These are phyloP conservation scores for Mormyrus proboscirostris DNA, from an alignment of 2,797 vertebrate genomes.

Conservation along the genomic window DNA sequence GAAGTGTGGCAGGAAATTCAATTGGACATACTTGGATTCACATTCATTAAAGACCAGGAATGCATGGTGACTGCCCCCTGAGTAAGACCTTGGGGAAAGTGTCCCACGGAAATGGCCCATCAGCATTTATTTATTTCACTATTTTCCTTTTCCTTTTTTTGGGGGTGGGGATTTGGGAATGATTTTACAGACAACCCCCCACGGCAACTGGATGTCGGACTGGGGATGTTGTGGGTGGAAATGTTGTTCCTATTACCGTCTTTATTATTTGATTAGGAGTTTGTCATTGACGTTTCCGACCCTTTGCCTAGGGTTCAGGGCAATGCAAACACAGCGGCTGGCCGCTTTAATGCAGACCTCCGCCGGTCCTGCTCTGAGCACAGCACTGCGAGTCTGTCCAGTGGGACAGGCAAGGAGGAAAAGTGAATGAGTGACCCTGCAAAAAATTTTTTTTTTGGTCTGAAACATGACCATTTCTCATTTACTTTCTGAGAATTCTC, in stretches of 20 bases:
- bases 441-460: conserved; percentile 1
- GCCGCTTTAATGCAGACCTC: conserved; percentile 31
- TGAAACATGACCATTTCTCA: not conserved
- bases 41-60: conserved; percentile 47
- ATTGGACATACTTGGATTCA: conserved; percentile 46
- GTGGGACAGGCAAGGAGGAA: not conserved
- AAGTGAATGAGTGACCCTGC: not conserved
- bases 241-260: conserved; percentile 70
- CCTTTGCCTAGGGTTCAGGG: conserved; percentile 54
- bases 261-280: conserved; percentile 58
- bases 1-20: conserved; percentile 28
- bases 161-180: conserved; percentile 57
- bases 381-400: conserved; percentile 7
- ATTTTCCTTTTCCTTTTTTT: conserved; percentile 62
- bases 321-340: conserved; percentile 34
- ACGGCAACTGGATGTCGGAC: conserved; percentile 54
- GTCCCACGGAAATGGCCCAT: conserved; percentile 61
- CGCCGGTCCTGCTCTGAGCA: conserved; percentile 20
- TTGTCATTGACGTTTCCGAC: conserved; percentile 56
- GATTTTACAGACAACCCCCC: conserved; percentile 59
- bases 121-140: conserved; percentile 58
- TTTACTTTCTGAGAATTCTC: not conserved
- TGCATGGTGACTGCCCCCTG: conserved; percentile 44
- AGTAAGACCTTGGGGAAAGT: conserved; percentile 47
- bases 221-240: conserved; percentile 53